Evolutionary conservation across 2,888 invertebrate species (phyloP), one percentile per base, ranked within the genome.

Genomic region (Chaetoderma sp.): DNA sequence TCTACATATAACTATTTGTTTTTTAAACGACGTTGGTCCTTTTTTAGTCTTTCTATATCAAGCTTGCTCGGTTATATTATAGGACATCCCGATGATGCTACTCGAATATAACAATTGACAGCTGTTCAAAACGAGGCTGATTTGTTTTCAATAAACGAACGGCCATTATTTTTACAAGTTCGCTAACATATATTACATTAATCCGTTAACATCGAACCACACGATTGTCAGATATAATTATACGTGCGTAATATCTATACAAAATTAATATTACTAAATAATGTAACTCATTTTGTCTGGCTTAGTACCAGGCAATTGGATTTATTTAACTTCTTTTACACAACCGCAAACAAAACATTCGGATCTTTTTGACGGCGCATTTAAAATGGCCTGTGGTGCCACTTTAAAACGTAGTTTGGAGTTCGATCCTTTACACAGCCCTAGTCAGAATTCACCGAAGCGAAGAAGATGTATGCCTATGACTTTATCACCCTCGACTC

Each of bases 351-450:
- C n/a, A n/a, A n/a, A n/a, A n/a, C n/a, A n/a, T n/a, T n/a, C n/a
- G n/a, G n/a, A n/a, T n/a, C n/a, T n/a, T n/a, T n/a, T n/a, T n/a
- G n/a, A n/a, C n/a, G n/a, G n/a, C n/a, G n/a, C n/a, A n/a, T 90
- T 28, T n/a, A 67, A 65, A 47, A 98, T 98, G 97, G 97, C 97
- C 90, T 97, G 97, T 91, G 84, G 82, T 66, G 96, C 96, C 89
- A 97, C 97, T 84, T 90, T 97, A 77, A 97, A 97, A 90, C 91
- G 97, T 88, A 93, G 93, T 86, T 90, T 95, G 85, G 97, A 97
- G 88, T 96, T 96, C 92, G 97, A 97, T 89, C 93, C 95, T 74
- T 90, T 92, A 73, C 91, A 95, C 88, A 93, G 93, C 86, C 87
- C 88, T 21, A 70, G 77, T 6, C 89, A 89, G 67, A 89, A 94